Evolutionary conservation across 2,113 vertebrate genomes (phyloP), one percentile per base, ranked within the genome.

Genomic region (Seriola dumerili): DNA sequence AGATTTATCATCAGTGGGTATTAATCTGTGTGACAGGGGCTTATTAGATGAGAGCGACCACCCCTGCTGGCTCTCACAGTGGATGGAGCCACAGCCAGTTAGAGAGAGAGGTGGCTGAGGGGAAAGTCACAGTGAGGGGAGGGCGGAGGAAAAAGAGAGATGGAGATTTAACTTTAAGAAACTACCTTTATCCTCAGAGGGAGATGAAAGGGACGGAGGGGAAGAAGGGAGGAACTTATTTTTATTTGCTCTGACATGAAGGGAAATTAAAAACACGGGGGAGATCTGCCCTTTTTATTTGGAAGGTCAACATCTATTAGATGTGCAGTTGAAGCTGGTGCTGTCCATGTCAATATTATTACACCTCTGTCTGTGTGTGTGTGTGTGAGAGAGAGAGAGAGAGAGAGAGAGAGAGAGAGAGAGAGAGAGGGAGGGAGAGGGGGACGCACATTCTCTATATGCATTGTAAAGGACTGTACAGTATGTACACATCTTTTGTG

Each of bases 1-100:
- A 68, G 81, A 34, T 67, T 84, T 69, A 72, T 89, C 84, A 78
- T 76, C 84, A 76, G 78, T 55, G 9, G 89, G 70, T 70, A 85
- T 89, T 90, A 88, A 93, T 93, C 89, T 88, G 73, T 81, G 78
- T 91, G 90, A 93, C 90, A 90, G 88, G 69, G 80, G 74, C 40
- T 91, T 85, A 93, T 91, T 87, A 84, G 84, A 84, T 77, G 86
- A 83, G 86, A 80, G 76, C 52, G 76, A 66, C 88, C 81, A 87
- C 85, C 90, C 87, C 91, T 80, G 91, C 91, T 85, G 86, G 74
- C 83, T 80, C n/a, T 10, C 64, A 72, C 76, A 81, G 91, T 91
- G 91, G 92, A 89, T 59, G 80, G 75, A 85, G 84, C 91, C 66
- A 17, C 17, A 62, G 48, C 29, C 61, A 78, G 83, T 76, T 77